Evolutionary conservation across 2,888 invertebrate genomes (phyloP).

Genomic region (Cosmia trapezina): DNA sequence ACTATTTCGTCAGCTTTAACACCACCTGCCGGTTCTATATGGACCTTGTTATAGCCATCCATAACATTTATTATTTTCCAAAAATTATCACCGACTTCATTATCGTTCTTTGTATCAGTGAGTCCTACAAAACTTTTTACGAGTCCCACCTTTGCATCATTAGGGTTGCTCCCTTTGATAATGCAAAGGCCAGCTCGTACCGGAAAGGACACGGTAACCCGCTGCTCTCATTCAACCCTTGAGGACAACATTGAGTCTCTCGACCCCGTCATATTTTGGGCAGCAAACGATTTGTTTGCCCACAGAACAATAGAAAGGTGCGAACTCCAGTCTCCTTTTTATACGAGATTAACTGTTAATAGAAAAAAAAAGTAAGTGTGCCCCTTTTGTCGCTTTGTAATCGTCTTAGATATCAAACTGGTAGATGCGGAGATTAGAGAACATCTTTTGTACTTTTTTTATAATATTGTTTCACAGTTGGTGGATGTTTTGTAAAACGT

Average conservation of each 20-base stretch:
- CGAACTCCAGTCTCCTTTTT: conserved; percentile 76
- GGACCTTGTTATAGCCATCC: conserved; percentile 21
- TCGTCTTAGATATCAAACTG: conserved; percentile 87
- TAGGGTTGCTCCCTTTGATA: conserved; percentile 82
- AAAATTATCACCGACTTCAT: conserved; percentile 46
- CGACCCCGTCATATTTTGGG: conserved; percentile 84
- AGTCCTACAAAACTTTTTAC: conserved; percentile 71
- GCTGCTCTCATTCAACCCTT: conserved; percentile 87
- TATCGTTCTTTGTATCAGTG: conserved; percentile 48
- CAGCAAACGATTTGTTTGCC: conserved; percentile 90
- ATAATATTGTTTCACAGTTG: conserved; percentile 75
- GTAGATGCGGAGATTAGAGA: conserved; percentile 82
- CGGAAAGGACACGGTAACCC: conserved; percentile 87
- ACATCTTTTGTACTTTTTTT: conserved; percentile 81
- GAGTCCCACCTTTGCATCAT: conserved; percentile 79
- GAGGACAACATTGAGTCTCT: conserved; percentile 82
- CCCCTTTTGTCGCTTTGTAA: conserved; percentile 82
- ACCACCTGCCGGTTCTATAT: conserved; percentile 49
- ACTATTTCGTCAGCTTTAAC: conserved; percentile 49
- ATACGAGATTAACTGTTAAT: conserved; percentile 83
- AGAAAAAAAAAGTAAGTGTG: conserved; percentile 82
- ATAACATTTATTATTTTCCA: conserved; percentile 38
- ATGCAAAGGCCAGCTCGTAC: conserved; percentile 78
- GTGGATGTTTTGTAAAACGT: conserved; percentile 81
- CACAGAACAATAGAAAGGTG: conserved; percentile 89